Evolutionary conservation across 2,113 vertebrate species (phyloP), one percentile per base, ranked within the genome.

Genomic region (Chinchilla lanigera): DNA sequence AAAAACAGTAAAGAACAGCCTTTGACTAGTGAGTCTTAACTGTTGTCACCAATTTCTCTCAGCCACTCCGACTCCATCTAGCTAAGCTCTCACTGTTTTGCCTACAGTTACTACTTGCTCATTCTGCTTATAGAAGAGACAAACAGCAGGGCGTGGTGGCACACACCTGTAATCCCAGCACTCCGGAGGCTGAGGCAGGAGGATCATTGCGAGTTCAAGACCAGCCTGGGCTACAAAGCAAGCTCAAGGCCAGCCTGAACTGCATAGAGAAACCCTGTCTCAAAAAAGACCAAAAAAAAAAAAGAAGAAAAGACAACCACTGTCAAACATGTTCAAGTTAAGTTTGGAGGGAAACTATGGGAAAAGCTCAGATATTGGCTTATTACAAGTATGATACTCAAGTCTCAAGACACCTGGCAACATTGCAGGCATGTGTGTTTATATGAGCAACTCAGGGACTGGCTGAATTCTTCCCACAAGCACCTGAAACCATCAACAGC

Each of bases 281-380:
- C n/a, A n/a, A n/a, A n/a, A n/a, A n/a, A n/a, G n/a, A n/a, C n/a
- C n/a, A n/a, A n/a, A n/a, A n/a, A n/a, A n/a, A n/a, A n/a, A n/a
- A n/a, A n/a, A n/a, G n/a, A n/a, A n/a, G n/a, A n/a, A n/a, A n/a
- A n/a, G n/a, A n/a, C n/a, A n/a, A n/a, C n/a, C n/a, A 89, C 69
- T 98, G 94, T 52, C 88, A 83, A 95, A 95, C 24, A n/a, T 28
- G 65, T 93, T 80, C 63, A 16, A 95, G 60, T 41, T 17, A 97
- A 93, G 56, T 8, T 94, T 87, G 88, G 8, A 95, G 65, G 75
- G 38, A 90, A 96, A 97, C 61, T 83, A 41, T 56, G 50, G 35
- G 94, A 96, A 95, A 98, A 93, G 93, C 67, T 90, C n/a, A 38
- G 47, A 90, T 35, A n/a, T 3, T 81, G 83, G 33, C 88, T 96